A percentile compares a stretch with the other conserved stretches of the same genome.
These are phyloP conservation scores for Silurus meridionalis DNA, from an alignment of 2,113 vertebrate species.

Conservation along the genomic window DNA sequence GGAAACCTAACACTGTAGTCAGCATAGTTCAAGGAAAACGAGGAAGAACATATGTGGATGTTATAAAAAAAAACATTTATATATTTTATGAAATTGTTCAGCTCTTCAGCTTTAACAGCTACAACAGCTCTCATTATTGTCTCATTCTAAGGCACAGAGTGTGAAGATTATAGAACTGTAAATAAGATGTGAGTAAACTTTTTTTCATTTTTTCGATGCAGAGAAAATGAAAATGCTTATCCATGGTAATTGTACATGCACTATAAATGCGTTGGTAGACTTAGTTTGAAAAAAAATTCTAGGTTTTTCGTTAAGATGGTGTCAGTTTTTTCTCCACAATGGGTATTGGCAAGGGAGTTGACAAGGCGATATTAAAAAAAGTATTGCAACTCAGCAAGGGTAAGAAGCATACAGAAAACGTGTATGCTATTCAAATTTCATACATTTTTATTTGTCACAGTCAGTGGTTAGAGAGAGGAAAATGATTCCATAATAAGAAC, in stretches of 20 bases:
- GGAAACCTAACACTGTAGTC: not conserved
- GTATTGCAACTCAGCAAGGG: constrained; percentile 23
- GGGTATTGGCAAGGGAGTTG: constrained; percentile 14
- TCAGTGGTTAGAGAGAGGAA: constrained; percentile 50
- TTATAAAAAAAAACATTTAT: not conserved
- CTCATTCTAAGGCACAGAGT: not conserved
- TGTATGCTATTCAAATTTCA: not conserved
- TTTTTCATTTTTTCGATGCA: not conserved
- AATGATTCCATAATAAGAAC: not conserved
- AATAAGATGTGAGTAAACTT: not conserved
- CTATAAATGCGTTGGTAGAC: not conserved
- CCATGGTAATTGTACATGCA: not conserved
- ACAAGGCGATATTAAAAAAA: constrained; percentile 21
- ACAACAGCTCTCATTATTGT: not conserved
- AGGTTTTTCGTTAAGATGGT: not conserved
- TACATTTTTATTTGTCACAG: constrained; percentile 32
- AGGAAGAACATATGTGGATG: not conserved
- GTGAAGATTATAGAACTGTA: not conserved
- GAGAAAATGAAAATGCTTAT: not conserved
- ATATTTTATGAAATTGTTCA: not conserved
- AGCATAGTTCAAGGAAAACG: not conserved
- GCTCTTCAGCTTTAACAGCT: not conserved
- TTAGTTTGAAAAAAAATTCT: not conserved
- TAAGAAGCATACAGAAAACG: not conserved
- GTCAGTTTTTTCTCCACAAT: not conserved